Base-by-base conservation (phyloP, 2,888 invertebrate species). In the Mythimna lalbum region DNA sequence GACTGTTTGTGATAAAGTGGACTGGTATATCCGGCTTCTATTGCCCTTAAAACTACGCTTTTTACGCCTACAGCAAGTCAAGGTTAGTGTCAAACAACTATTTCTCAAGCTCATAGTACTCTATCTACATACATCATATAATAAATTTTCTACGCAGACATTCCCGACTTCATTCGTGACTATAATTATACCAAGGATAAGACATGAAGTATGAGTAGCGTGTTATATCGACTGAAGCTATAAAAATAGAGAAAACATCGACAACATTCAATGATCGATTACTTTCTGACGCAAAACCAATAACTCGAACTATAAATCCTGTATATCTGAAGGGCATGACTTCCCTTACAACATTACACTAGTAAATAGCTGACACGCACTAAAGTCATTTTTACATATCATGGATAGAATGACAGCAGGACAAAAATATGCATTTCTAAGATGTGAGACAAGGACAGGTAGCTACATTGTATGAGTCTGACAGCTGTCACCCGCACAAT, bases 241-340 rank as follows among this genome's bases (percentile, higher is more conserved):
- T 89, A 90, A 88, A 91, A 92, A 92, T 90, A 93, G 84, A 90
- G 87, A 87, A 89, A 91, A 89, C 86, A 86, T 88, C 87, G 73
- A 90, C 89, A 88, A 88, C 90, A 84, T 86, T 88, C 91, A 91
- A 92, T 93, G 92, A 95, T 95, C 93, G 92, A 95, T 95, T 93
- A 94, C 93, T 90, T 89, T 89, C 90, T 93, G 93, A 94, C 93
- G 93, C 93, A 93, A 93, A 95, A 94, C 93, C 94, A 94, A 95
- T 95, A 94, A 92, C 91, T 90, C 89, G 85, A 85, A 85, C 85
- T 87, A 91, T 92, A 90, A 91, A 92, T 92, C 91, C 92, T 92
- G 90, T 87, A 78, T 85, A 86, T 84, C 82, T 89, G 89, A 87
- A 89, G 89, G 86, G 87, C 85, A 83, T 82, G 85, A 84, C 87